Evolutionary conservation across 2,797 vertebrate species (phyloP), one percentile per base, ranked within the genome.

Genomic region (Acomys russatus): DNA sequence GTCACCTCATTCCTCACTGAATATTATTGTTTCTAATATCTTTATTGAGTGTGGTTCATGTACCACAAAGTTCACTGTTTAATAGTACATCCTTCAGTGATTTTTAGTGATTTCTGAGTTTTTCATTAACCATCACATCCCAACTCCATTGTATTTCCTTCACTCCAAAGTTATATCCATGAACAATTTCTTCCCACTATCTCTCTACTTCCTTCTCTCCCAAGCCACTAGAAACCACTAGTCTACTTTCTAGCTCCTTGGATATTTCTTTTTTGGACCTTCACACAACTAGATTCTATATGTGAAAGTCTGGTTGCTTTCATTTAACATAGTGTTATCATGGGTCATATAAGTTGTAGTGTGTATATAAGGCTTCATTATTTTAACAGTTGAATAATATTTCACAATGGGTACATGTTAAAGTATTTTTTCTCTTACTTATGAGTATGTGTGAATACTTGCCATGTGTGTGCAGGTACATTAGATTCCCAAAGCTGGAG

Each of bases 141-240:
- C 93, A 73, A 93, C 76, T 94, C 20, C 49, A 84, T 59, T 78
- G 49, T 30, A 89, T 85, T 88, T 96, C 79, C 61, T 76, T 25
- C 74, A 17, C 44, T 64, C 49, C 28, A 20, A 92, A 80, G 70
- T 18, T 25, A 68, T n/a, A 63, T 35, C n/a, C 11, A 63, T 22
- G 12, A 91, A 17, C 51, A 92, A 4, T 59, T 35, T 23, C 22
- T 93, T 66, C 38, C 33, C 61, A 28, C 38, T 38, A 15, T 10
- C 4, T 68, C 22, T 44, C 35, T 4, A 18, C 4, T 9, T 11
- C 25, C 7, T 63, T 14, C 9, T 76, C 22, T 18, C 3, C 25
- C 30, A 68, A 49, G 14, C 18, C 25, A 4, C 76, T 54, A 28
- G 30, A 85, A 91, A 83, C 18, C 38, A 93, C 30, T 44, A 51